Base-by-base conservation (phyloP, 2,888 invertebrate species). In the Stegana nigrithorax region DNA sequence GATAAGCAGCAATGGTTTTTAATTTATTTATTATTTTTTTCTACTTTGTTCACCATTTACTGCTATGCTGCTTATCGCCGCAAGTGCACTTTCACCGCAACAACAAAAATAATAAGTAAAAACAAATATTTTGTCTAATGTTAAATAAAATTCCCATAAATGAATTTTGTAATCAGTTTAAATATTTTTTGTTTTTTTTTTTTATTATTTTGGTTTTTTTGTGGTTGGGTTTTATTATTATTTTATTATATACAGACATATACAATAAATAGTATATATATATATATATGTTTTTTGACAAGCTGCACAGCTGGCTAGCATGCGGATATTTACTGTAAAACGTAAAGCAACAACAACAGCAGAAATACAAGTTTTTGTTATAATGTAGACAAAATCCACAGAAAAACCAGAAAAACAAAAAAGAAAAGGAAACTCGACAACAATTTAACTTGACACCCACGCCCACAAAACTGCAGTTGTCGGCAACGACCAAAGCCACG, bases 1-100 rank as follows among this genome's bases (percentile, higher is more conserved):
- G 23, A 21, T 23, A 45, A 45, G 45, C 17, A 39, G 14, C 5
- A 14, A 2, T 8, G 4, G n/a, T n/a, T n/a, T n/a, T n/a, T n/a
- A n/a, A n/a, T n/a, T n/a, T n/a, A n/a, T n/a, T n/a, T n/a, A n/a
- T n/a, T n/a, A n/a, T n/a, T n/a, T n/a, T n/a, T n/a, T n/a, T n/a
- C n/a, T n/a, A 36, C 36, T 36, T 36, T 47, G 47, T 47, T 47
- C 12, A 23, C 10, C 8, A 17, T 4, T 44, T 12, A 42, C 7
- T 14, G 2, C 42, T 1, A 7, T 17, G 7, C n/a, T 14, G 25
- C 60, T 60, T 60, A 60, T 60, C 50, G 50, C 50, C 59, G 21
- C 8, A 39, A 60, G 4, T 53, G 55, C 53, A 60, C 60, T 55
- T 60, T 60, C 55, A 55, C 60, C 55, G 51, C 19, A 47, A 12